Conservation (phyloP, 2,113 vertebrate genomes). For the Menura novaehollandiae region DNA sequence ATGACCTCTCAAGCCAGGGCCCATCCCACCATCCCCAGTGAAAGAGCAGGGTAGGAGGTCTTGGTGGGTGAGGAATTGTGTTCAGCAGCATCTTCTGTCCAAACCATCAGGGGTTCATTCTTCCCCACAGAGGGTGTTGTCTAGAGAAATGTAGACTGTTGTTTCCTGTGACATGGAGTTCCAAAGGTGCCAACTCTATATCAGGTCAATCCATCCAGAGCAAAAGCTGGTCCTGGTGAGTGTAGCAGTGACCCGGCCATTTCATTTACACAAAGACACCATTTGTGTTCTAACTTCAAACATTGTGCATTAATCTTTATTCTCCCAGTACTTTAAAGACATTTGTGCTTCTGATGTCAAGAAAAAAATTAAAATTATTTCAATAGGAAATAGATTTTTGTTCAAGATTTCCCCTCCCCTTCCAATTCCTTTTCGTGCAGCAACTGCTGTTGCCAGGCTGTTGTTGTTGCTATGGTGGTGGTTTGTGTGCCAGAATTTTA, state of each 20-base stretch:
- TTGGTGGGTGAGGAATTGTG: background rate
- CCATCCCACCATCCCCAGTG: too few species aligned
- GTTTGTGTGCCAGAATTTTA: slow-evolving; percentile 37
- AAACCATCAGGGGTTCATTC: background rate
- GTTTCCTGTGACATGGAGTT: background rate
- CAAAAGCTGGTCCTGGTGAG: background rate
- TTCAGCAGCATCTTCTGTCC: background rate
- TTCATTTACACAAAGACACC: background rate
- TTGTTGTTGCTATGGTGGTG: slow-evolving; percentile 51
- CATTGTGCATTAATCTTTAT: background rate
- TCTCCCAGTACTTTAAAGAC: background rate
- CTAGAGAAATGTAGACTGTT: fast-evolving
- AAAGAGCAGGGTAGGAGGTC: background rate
- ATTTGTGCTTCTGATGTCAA: background rate
- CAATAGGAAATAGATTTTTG: background rate
- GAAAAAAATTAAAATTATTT: background rate
- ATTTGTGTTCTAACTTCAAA: background rate
- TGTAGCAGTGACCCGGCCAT: background rate
- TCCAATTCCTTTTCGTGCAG: background rate
- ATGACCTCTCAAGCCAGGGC: background rate
- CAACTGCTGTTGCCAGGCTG: slow-evolving; percentile 47
- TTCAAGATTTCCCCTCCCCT: background rate
- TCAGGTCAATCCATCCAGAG: background rate
- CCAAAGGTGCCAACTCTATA: background rate
- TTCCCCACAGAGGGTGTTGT: background rate